Evolutionary conservation across 2,888 invertebrate genomes (phyloP), one percentile per base, ranked within the genome.

Genomic region (Lasioglossum calceatum): DNA sequence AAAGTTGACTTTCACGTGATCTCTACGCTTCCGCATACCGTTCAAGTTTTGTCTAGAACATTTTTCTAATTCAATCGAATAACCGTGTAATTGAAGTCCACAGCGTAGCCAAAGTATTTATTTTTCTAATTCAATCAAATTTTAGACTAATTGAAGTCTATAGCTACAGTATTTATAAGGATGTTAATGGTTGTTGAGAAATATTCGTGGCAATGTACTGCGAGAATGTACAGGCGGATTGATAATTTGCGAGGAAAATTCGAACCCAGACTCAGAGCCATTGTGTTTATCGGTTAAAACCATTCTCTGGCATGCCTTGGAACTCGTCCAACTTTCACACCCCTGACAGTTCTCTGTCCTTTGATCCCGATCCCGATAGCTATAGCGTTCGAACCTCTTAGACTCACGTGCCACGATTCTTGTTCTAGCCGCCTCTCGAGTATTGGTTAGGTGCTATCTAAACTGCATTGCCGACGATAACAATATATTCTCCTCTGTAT

Each of bases 301-400:
- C 83, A 81, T 81, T 84, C 88, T 79, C 84, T 86, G 85, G 89
- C 88, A 89, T 91, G 88, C 87, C 87, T 92, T 92, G 92, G 92
- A 90, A 81, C 86, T 64, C 81, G 78, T 88, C 90, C 88, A 88
- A 82, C 44, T 81, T 87, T 86, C 86, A 79, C 87, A 75, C 87
- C 79, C 82, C 67, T 71, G 71, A 74, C 79, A 61, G 36, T 71
- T 44, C 74, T 44, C 76, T 75, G 42, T 54, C 75, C 77, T 47
- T 82, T 82, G 44, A 50, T 32, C 70, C 54, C 71, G 44, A 50
- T 32, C 70, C 54, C 71, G 50, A 58, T 87, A 82, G 58, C 70
- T 80, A 67, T 70, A 77, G 73, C 72, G 74, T 78, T 67, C 74
- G 77, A 58, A 79, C 61, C 61, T 39, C 64, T 72, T 61, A 77